Evolutionary conservation across 2,113 vertebrate genomes (phyloP).

Genomic region (Trogon melanurus): DNA sequence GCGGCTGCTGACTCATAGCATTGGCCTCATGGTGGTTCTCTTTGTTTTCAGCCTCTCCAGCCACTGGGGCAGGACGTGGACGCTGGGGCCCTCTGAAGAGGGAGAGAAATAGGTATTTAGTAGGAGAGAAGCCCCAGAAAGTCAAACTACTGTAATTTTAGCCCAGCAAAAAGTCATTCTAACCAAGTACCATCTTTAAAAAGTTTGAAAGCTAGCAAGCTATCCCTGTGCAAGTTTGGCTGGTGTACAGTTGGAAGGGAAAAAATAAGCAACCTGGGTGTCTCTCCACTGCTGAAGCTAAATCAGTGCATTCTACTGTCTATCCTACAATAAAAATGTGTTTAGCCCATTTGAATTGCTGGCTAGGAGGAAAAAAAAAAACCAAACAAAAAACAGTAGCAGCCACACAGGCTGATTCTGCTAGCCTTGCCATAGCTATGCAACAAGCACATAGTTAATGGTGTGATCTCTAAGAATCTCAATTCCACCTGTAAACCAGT

Average conservation of each 20-base stretch:
- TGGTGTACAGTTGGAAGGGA: neutral
- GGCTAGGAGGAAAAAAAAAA: neutral
- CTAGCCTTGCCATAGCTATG: neutral
- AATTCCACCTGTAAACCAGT: neutral
- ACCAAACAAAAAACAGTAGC: neutral
- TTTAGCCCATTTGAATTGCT: neutral
- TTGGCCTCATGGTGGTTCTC: conserved; percentile 76
- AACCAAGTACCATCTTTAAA: neutral
- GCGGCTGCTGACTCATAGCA: conserved; percentile 70
- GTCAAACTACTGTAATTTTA: neutral
- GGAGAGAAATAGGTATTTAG: neutral
- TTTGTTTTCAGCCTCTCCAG: conserved; percentile 78
- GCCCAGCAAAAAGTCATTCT: neutral
- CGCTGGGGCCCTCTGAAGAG: conserved; percentile 70
- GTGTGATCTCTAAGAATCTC: neutral
- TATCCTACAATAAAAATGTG: neutral
- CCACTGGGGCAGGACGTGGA: conserved; percentile 60
- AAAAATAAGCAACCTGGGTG: neutral
- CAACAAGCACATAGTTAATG: neutral
- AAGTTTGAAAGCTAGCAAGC: neutral
- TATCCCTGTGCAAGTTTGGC: neutral
- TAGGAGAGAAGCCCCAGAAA: neutral
- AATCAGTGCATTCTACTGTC: neutral
- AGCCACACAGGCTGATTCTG: neutral
- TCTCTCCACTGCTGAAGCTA: neutral